Percentiles rank a stretch among this genome's conserved stretches.
Conservation (phyloP, 1,140 invertebrate genomes). For the Megalopta genalis region DNA sequence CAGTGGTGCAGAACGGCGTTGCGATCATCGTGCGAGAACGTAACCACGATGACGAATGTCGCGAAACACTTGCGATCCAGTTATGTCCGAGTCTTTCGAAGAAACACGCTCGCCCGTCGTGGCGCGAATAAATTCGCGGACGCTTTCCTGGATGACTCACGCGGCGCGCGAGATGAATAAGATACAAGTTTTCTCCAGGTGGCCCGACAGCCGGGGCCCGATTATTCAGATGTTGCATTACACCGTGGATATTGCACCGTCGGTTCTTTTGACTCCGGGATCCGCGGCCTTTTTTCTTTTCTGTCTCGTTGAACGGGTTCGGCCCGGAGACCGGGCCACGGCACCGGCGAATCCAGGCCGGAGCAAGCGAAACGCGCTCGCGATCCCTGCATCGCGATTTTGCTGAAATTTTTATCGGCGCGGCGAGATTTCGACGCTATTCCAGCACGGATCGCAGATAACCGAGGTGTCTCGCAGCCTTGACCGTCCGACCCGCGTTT, state of each 20-base stretch:
- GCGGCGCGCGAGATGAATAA: conserved; percentile 20
- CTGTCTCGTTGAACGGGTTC: conserved; percentile 14
- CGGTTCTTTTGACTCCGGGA: conserved; percentile 19
- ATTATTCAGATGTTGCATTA: conserved; percentile 46
- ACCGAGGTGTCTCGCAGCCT: neutral
- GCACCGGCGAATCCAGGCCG: neutral
- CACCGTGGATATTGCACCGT: neutral
- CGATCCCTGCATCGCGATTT: conserved; percentile 15
- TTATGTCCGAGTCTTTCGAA: neutral
- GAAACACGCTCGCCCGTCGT: neutral
- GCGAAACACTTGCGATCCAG: too few species aligned
- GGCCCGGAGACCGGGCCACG: neutral
- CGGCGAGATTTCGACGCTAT: conserved; percentile 20
- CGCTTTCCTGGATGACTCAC: conserved; percentile 45
- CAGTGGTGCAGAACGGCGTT: too few species aligned
- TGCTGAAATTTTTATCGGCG: conserved; percentile 22
- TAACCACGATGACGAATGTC: neutral
- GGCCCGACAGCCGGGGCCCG: conserved; percentile 34
- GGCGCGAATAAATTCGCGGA: conserved; percentile 35
- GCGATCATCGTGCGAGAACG: too few species aligned
- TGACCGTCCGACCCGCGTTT: too few species aligned
- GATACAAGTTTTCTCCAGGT: conserved; percentile 40
- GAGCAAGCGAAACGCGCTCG: neutral
- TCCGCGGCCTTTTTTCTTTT: neutral
- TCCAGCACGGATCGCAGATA: conserved; percentile 9